Evolutionary conservation across 2,113 vertebrate species (phyloP).

Genomic region (Albula goreensis): DNA sequence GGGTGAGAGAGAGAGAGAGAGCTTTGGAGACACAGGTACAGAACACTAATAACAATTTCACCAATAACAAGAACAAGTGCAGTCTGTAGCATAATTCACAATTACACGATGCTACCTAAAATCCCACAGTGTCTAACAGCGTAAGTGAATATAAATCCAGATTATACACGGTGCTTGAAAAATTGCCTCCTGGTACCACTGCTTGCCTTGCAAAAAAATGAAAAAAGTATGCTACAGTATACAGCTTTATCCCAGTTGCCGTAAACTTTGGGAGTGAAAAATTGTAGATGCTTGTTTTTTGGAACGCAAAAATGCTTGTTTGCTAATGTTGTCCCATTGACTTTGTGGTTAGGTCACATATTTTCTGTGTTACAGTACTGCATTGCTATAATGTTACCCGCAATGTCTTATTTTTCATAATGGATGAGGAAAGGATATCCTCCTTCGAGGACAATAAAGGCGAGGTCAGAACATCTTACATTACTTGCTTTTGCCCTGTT

Average conservation of each 20-base stretch:
- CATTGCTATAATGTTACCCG: background rate
- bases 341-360: background rate
- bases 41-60: background rate
- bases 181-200: background rate
- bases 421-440: background rate
- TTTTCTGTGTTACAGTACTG: background rate
- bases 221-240: background rate
- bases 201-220: background rate
- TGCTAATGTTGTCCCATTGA: background rate
- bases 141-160: constrained; percentile 1
- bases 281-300: background rate
- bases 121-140: background rate
- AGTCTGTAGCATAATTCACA: background rate
- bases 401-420: background rate
- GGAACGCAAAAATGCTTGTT: background rate
- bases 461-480: background rate
- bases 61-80: background rate
- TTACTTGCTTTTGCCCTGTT: background rate
- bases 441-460: background rate
- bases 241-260: background rate
- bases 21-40: background rate
- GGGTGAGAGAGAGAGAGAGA: background rate
- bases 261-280: background rate
- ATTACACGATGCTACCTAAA: background rate
- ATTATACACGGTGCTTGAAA: background rate